phyloP scores from a whole-genome alignment of 2,888 invertebrate genomes.

The Pristionchus maxplancki region DNA sequence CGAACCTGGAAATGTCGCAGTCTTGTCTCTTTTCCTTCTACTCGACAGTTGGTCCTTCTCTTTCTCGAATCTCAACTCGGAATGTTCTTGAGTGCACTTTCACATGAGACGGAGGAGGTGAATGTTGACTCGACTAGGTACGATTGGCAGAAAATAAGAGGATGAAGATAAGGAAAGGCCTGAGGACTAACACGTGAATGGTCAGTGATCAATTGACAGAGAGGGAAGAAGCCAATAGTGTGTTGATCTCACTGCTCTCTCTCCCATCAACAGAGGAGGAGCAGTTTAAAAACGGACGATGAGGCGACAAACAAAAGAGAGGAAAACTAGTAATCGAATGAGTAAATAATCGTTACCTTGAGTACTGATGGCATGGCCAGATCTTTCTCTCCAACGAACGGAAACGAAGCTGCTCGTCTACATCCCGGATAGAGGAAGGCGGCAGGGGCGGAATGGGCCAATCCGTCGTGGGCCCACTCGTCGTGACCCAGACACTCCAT shows the following conservation, averaged over 20 bases:
- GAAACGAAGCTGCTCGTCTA: constrained; percentile 73
- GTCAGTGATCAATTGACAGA: background rate
- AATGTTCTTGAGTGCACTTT: constrained; percentile 6
- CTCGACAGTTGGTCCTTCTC: constrained; percentile 17
- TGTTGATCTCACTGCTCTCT: constrained; percentile 2
- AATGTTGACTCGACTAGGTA: background rate
- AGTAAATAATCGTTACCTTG: constrained; percentile 28
- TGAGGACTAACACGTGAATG: background rate
- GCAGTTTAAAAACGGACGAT: constrained; percentile 19
- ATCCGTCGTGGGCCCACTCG: constrained; percentile 31
- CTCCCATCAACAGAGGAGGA: background rate
- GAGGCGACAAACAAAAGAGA: constrained; percentile 18
- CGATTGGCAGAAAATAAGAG: background rate
- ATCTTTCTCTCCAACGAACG: constrained; percentile 63
- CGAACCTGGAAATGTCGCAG: constrained; percentile 65
- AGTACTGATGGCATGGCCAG: constrained; percentile 39
- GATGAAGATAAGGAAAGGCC: too few relatives aligned
- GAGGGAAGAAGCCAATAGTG: background rate
- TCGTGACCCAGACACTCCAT: constrained; percentile 47
- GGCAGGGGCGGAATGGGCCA: constrained; percentile 68
- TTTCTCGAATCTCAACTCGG: background rate
- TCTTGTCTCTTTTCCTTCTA: background rate
- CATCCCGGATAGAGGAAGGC: constrained; percentile 65
- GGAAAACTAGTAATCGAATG: constrained; percentile 22
- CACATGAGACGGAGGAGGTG: constrained; percentile 18